These are phyloP conservation scores for Oxyruncus cristatus DNA, from an alignment of 2,113 vertebrate genomes.

Conservation along the genomic window DNA sequence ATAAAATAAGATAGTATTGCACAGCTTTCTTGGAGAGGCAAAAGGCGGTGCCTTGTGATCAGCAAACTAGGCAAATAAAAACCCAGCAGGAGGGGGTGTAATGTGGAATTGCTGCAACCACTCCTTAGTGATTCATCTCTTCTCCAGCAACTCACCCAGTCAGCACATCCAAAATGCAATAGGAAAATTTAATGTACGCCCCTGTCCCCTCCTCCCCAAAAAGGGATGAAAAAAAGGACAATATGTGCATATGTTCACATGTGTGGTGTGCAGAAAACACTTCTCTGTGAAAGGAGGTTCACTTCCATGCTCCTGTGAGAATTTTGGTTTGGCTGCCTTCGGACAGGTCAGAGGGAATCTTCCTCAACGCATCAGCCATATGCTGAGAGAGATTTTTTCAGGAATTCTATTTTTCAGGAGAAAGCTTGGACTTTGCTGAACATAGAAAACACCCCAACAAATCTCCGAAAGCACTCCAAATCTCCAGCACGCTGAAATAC, in stretches of 20 bases:
- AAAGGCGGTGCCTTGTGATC: constrained; percentile 23
- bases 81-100: background rate
- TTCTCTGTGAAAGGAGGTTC: background rate
- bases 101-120: background rate
- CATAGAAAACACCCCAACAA: background rate
- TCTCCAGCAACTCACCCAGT: background rate
- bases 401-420: background rate
- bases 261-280: background rate
- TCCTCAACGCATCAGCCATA: background rate
- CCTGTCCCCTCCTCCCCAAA: background rate
- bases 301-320: background rate
- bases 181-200: accelerated
- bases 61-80: constrained; percentile 14
- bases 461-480: background rate
- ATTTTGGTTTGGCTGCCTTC: background rate
- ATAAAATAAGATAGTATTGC: background rate
- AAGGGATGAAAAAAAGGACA: background rate
- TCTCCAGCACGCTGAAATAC: background rate
- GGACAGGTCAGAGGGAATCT: background rate
- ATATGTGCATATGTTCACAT: background rate
- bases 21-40: constrained; percentile 29
- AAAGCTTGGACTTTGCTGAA: background rate
- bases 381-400: background rate
- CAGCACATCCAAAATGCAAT: background rate
- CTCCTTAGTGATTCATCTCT: constrained; percentile 46